Evolutionary conservation across 2,113 vertebrate species (phyloP).

Genomic region (Gadus chalcogrammus): DNA sequence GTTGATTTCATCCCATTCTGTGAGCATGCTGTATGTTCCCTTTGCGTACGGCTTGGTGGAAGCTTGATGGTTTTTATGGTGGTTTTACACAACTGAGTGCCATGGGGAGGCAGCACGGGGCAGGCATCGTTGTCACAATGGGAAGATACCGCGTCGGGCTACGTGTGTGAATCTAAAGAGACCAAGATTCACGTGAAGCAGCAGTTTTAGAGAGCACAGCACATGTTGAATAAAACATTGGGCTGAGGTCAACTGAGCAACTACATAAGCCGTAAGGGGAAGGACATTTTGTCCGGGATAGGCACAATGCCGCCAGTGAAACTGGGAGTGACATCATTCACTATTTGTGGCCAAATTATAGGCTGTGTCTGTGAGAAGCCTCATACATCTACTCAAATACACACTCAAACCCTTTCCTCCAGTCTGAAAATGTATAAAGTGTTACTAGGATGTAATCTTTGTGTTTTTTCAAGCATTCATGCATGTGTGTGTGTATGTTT

Average conservation of each 20-base stretch:
- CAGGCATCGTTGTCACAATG: no score
- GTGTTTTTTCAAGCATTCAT: background rate
- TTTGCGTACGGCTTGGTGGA: constrained; percentile 28
- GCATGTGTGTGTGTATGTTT: background rate
- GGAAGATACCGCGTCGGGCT: no score
- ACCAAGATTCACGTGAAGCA: no score
- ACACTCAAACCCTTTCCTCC: constrained; percentile 46
- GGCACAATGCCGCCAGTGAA: constrained; percentile 8
- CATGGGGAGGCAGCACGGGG: background rate
- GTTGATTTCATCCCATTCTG: constrained; percentile 57
- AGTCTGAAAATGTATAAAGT: constrained; percentile 40
- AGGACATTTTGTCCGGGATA: constrained; percentile 2
- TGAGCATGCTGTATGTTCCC: constrained; percentile 33
- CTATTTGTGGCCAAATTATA: constrained; percentile 65
- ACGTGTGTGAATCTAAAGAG: no score
- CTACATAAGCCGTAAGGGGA: no score
- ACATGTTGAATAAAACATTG: no score
- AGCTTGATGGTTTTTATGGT: background rate
- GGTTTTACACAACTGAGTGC: background rate
- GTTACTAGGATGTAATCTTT: constrained; percentile 6
- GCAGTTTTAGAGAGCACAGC: no score
- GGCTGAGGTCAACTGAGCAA: no score
- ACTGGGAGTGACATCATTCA: constrained; percentile 56
- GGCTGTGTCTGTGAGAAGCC: constrained; percentile 40
- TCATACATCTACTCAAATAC: constrained; percentile 57